Evolutionary conservation across 2,888 invertebrate genomes (phyloP).

Genomic region (Lobophora halterata): DNA sequence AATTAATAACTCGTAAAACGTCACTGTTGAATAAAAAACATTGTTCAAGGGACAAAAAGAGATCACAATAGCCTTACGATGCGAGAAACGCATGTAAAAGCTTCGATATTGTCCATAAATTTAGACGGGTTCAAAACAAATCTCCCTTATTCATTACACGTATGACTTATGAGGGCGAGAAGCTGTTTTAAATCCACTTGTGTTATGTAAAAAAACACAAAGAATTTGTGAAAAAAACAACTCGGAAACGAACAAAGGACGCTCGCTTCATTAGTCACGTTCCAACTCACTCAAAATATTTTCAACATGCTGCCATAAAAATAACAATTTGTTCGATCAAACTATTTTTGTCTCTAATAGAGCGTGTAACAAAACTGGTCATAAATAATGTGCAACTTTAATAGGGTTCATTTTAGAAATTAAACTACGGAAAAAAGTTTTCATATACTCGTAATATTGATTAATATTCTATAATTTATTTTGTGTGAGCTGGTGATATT

Average conservation of each 20-base stretch:
- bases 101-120: constrained; percentile 76
- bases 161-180: constrained; percentile 75
- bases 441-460: too few relatives aligned
- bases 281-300: constrained; percentile 28
- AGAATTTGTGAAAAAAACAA: constrained; percentile 58
- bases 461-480: constrained; percentile 13
- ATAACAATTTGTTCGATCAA: constrained; percentile 18
- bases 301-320: constrained; percentile 24
- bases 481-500: constrained; percentile 16
- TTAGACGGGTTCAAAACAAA: constrained; percentile 79
- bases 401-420: constrained; percentile 7
- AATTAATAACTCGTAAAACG: constrained; percentile 82
- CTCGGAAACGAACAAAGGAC: constrained; percentile 49
- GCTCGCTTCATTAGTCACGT: constrained; percentile 74
- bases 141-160: constrained; percentile 80
- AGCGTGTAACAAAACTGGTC: constrained; percentile 39
- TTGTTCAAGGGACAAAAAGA: constrained; percentile 72
- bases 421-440: background rate
- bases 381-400: constrained; percentile 23
- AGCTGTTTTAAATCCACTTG: constrained; percentile 71
- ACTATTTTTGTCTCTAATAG: constrained; percentile 41
- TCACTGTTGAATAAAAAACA: constrained; percentile 75
- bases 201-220: constrained; percentile 64
- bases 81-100: constrained; percentile 76
- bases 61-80: constrained; percentile 72